Evolutionary conservation across 2,113 vertebrate species (phyloP), one percentile per base, ranked within the genome.

Genomic region (Oncorhynchus gorbuscha): DNA sequence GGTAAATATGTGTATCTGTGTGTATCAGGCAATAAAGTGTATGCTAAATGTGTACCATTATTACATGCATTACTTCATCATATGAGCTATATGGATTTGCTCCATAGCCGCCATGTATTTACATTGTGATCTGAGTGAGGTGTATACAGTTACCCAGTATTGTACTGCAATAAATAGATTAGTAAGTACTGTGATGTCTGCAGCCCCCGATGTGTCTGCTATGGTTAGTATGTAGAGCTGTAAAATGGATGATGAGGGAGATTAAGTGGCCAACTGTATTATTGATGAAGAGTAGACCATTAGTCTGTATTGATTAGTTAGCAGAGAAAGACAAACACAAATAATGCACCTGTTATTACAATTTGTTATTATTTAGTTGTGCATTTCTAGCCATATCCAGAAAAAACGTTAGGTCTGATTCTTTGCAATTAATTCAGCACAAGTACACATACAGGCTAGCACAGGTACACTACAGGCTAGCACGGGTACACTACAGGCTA

Each of bases 231-330:
- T 74, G 78, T 67, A 62, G 62, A 16, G 55, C 12, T 26, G 64
- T 66, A 65, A 73, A 8, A 55, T 26, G n/a, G 48, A 35, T 5
- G 51, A 55, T 26, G 16, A 22, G 20, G 12, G 16, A 32, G 73
- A 65, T 66, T 75, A 13, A 67, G 69, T 45, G 51, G 61, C 70
- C 59, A n/a, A 22, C 80, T 91, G 62, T 78, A 89, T 90, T 90
- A 92, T 92, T 90, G 79, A 91, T 90, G 74, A 75, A 85, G 51
- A 18, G 51, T 55, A 16, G 45, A 32, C 83, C 88, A 88, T 91
- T 91, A 90, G 86, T 85, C 71, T 55, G 65, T 68, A 69, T 89
- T 75, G 90, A 91, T 90, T 62, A 55, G 73, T 51, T 67, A 73
- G 77, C 76, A 45, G 32, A 67, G 28, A 20, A 71, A 83, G 80